Base-by-base conservation (phyloP, 1,140 invertebrate species). In the Drosophila micromelanica region DNA sequence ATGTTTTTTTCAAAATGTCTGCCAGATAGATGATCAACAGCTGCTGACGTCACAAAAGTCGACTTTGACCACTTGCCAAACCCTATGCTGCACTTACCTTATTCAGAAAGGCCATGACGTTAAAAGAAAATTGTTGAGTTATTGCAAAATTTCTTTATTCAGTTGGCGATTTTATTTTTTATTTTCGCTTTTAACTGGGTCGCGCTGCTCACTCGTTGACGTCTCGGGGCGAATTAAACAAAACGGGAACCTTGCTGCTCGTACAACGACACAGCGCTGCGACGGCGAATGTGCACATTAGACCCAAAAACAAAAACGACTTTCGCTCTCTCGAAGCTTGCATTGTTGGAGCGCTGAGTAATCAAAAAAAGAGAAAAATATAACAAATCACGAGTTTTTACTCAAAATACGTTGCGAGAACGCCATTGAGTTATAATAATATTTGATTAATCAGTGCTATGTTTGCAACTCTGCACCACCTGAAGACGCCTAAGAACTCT, bases 31-130 rank as follows among this genome's bases (percentile, higher is more conserved):
- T 45, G 72, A 63, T 71, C 73, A 67, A 67, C 38, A 59, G 51
- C 27, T 35, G 32, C 32, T 57, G 67, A 54, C 65, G 67, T 56
- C 60, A 72, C 32, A 8, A 1, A 27, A 27, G 5, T 27, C 5
- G 27, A 27, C 27, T 17, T 40, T 35, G 15, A 6, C 23, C 35
- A 42, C 5, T 6, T 23, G 23, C 5, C 13, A 15, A 48, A n/a
- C 30, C 65, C 59, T 51, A 56, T 37, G 35, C 54, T 54, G 13
- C 38, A 63, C 87, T 74, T 68, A 91, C 90, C 90, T 91, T 91
- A 52, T 91, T 91, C 37, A 91, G 70, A 72, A 91, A 91, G 51
- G 90, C 90, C 90, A 91, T 76, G 56, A 60, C 48, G 65, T 56
- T 45, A 49, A 38, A 45, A 65, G 55, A 49, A 65, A 60, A 56